Conservation (phyloP, 2,888 invertebrate species). For the Noctua janthina region DNA sequence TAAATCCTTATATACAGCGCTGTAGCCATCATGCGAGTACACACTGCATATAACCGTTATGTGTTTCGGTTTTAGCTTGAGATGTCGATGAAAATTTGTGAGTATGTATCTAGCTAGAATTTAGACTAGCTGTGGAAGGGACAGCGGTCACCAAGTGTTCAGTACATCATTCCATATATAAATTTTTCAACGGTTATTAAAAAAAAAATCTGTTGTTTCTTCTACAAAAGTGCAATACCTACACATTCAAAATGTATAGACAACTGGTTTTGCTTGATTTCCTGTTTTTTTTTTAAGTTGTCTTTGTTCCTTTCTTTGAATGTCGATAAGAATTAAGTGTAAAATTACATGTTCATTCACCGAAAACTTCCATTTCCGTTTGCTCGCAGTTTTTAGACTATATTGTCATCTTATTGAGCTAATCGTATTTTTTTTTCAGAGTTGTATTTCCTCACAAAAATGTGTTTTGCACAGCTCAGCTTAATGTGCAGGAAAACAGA, state of each 20-base stretch:
- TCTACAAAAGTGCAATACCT: too few species aligned
- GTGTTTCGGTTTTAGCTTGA: constrained; percentile 51
- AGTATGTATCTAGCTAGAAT: neutral
- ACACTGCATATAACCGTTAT: constrained; percentile 54
- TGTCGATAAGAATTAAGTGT: too few species aligned
- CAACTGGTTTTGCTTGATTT: neutral
- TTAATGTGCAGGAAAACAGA: neutral
- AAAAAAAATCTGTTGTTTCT: too few species aligned
- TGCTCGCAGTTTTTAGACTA: neutral
- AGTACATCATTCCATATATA: too few species aligned
- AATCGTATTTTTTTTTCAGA: neutral
- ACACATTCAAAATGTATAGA: too few species aligned
- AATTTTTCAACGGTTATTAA: too few species aligned
- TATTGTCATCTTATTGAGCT: neutral
- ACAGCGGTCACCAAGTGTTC: too few species aligned
- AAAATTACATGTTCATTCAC: neutral
- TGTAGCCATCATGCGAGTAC: constrained; percentile 54
- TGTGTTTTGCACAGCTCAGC: neutral
- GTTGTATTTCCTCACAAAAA: neutral
- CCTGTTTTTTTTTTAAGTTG: too few species aligned
- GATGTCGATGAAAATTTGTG: constrained; percentile 59
- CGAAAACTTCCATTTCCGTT: neutral
- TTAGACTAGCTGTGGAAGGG: neutral
- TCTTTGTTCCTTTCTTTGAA: neutral
- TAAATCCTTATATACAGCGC: constrained; percentile 65